Base-by-base conservation (phyloP, 2,888 invertebrate genomes). In the Philonicus albiceps region DNA sequence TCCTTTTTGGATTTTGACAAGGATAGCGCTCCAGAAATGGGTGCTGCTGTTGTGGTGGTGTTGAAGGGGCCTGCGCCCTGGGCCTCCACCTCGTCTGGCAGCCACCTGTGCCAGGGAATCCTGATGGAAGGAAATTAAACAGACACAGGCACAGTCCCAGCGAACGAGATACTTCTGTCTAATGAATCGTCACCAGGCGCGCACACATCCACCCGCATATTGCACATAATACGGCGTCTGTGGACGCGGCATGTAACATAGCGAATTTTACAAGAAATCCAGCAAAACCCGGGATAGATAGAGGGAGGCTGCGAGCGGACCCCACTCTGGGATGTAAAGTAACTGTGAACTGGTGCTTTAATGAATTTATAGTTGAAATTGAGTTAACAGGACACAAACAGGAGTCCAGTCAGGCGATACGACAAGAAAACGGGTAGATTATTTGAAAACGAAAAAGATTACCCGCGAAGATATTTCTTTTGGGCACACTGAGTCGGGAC, bases 291-390 rank as follows among this genome's bases (percentile, higher is more conserved):
- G 72, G 64, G 85, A 85, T 64, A 85, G 64, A 80, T 34, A 76
- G 64, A 76, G 85, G 74, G 30, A 64, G 64, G 64, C 64, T 55
- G 64, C 7, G 53, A 76, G 31, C 31, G 40, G 31, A 22, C 78
- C 85, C 83, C 75, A 83, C 74, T 75, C 43, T 74, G 75, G 43
- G 76, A 64, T 85, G 78, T 76, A 85, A 78, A 87, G 85, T 78
- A 87, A 87, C 86, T 87, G 84, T 85, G 85, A 87, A 78, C 86
- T 87, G 85, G 86, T 64, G 85, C 85, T 87, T 87, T 87, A 85
- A 87, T 84, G 76, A 76, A 87, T 84, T 87, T 87, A 85, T 76
- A 78, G 85, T 85, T 87, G 37, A 85, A 87, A 87, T 87, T 87
- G 86, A 85, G 85, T 87, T 87, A 85, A 87, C 84, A 78, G 86